Evolutionary conservation across 2,113 vertebrate genomes (phyloP), one percentile per base, ranked within the genome.

Genomic region (Leucoraja erinaceus): DNA sequence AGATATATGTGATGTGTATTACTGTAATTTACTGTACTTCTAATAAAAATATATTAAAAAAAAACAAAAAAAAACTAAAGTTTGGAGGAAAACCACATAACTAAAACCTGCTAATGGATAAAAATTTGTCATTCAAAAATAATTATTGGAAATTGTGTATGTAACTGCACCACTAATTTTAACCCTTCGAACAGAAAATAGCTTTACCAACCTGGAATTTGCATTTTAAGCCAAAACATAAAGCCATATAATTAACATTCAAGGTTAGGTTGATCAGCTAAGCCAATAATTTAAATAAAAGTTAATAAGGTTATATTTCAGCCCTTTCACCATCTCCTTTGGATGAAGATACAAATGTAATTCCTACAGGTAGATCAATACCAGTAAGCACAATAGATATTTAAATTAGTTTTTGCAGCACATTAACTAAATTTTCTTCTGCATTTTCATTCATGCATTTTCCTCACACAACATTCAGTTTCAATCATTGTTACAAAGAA

Each of bases 351-450:
- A 66, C 8, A 63, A 70, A 72, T 54, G 25, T 54, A 72, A 16
- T 12, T 74, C 25, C 66, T 91, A 54, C 4, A 91, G 25, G 47
- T 74, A 54, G 66, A 63, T 91, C 68, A 72, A 74, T 72, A 20
- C 90, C 90, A 91, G 4, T 88, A 63, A n/a, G 59, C 66, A 47
- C 68, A 8, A 47, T 54, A 91, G 18, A 33, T 91, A 47, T 70
- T 54, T 47, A 90, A 90, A 38, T 47, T 38, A 0, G 81, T 12
- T 59, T 84, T 84, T 84, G 33, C 38, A 59, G 70, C 5, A 25
- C 81, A 84, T 56, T 25, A 28, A 59, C 9, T 20, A 84, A 22
- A 84, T 84, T 84, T 25, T 56, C 81, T 72, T 91, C 90, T 91
- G 66, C 28, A 72, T 91, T 22, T 68, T 47, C 66, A 31, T 91